Percentiles rank a stretch among this genome's conserved stretches.
Conservation (phyloP, 2,113 vertebrate genomes). For the Raphicerus campestris region DNA sequence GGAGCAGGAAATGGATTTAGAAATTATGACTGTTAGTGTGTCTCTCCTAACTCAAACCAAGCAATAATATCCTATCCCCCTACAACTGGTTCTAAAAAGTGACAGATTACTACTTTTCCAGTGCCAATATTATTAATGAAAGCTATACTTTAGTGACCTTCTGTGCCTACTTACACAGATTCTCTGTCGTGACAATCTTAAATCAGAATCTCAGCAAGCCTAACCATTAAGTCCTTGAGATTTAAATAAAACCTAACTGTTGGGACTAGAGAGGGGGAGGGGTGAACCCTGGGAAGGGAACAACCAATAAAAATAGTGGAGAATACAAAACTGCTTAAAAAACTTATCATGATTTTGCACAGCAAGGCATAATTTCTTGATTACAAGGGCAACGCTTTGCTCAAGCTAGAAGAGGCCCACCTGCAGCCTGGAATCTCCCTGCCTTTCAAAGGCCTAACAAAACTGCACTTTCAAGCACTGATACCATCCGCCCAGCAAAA, state of each 20-base stretch:
- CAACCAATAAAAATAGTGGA: neutral
- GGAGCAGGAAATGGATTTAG: neutral
- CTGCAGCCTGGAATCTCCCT: constrained; percentile 4
- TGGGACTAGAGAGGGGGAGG: neutral
- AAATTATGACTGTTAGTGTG: neutral
- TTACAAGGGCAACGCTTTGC: neutral
- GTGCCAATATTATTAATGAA: constrained; percentile 31
- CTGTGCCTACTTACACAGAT: constrained; percentile 18
- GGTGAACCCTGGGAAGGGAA: neutral
- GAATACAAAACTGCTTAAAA: neutral
- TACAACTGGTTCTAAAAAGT: neutral
- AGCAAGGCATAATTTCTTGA: constrained; percentile 49
- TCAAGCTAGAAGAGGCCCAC: neutral
- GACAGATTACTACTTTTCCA: neutral
- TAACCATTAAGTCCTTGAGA: neutral
- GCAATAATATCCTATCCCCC: neutral
- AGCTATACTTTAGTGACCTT: fast-evolving
- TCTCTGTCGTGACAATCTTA: neutral
- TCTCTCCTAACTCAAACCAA: neutral
- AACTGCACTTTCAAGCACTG: constrained; percentile 62
- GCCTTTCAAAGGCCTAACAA: constrained; percentile 43
- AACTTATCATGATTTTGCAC: neutral
- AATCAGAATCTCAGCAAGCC: neutral
- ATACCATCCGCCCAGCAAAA: constrained; percentile 62
- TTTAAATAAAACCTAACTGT: neutral